Conservation (phyloP, 2,888 invertebrate genomes). For the Euzophera pinguis region DNA sequence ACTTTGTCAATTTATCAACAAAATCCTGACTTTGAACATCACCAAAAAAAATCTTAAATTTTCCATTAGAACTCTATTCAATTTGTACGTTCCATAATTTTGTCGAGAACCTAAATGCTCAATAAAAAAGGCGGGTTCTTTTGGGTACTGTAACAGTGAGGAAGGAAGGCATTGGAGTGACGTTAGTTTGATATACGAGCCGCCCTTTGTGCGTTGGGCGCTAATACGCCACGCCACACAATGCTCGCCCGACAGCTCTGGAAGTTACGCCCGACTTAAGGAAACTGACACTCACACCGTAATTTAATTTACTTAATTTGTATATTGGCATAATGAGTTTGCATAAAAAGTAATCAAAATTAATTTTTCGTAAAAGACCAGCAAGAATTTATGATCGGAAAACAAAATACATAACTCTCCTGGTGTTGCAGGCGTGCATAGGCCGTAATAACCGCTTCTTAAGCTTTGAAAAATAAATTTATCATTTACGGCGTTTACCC, state of each 20-base stretch:
- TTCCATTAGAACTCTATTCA: constrained; percentile 27
- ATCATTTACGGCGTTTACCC: too few relatives aligned
- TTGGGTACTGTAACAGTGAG: constrained; percentile 49
- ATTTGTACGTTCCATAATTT: constrained; percentile 65
- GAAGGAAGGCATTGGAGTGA: constrained; percentile 78
- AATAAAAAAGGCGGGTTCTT: constrained; percentile 42
- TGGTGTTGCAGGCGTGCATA: too few relatives aligned
- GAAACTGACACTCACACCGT: constrained; percentile 44
- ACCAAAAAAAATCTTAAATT: constrained; percentile 19
- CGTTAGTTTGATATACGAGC: constrained; percentile 78
- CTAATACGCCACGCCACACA: constrained; percentile 63
- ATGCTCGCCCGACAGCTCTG: constrained; percentile 60
- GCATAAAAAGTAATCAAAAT: too few relatives aligned
- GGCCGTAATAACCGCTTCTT: too few relatives aligned
- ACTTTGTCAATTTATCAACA: too few relatives aligned
- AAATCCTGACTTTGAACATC: too few relatives aligned
- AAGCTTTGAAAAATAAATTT: too few relatives aligned
- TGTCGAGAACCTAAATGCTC: constrained; percentile 37
- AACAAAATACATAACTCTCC: too few relatives aligned
- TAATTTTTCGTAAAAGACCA: too few relatives aligned
- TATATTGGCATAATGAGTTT: constrained; percentile 27
- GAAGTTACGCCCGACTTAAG: constrained; percentile 65
- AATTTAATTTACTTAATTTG: constrained; percentile 21
- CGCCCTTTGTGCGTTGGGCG: constrained; percentile 72
- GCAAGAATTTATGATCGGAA: too few relatives aligned